A percentile compares a stretch with the other conserved stretches of the same genome.
These are phyloP conservation scores for Parauchenoglanis punctatus DNA, from an alignment of 2,797 vertebrate genomes.

Conservation along the genomic window DNA sequence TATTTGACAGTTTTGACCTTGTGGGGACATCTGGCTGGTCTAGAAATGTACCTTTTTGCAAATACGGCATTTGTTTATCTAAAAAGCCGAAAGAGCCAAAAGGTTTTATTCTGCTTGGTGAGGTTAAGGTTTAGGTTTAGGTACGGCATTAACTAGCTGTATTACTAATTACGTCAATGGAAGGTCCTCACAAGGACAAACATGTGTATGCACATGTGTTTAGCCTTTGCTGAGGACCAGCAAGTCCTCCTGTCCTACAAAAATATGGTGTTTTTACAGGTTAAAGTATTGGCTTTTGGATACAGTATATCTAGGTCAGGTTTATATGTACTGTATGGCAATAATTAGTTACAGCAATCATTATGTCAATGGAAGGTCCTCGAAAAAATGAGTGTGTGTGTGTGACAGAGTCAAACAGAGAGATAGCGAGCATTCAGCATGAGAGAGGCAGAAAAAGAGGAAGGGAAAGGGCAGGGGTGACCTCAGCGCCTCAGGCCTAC, in stretches of 20 bases:
- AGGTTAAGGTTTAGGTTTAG: too few species aligned
- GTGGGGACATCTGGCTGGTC: too few species aligned
- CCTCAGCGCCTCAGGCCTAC: conserved; percentile 57
- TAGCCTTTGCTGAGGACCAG: not conserved
- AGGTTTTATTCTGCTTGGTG: too few species aligned
- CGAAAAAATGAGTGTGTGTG: not conserved
- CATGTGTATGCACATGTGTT: not conserved
- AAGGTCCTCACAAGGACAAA: too few species aligned
- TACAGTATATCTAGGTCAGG: too few species aligned
- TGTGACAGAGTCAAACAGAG: not conserved
- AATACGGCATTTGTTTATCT: too few species aligned
- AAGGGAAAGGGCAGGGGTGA: conserved; percentile 41
- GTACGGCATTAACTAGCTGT: too few species aligned
- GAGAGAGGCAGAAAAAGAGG: conserved; percentile 5
- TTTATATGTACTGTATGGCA: not conserved
- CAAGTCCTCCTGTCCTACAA: not conserved
- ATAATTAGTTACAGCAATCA: not conserved
- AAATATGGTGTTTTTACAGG: not conserved
- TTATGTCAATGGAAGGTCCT: not conserved
- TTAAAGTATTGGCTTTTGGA: not conserved
- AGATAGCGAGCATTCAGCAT: not conserved
- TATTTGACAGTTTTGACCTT: too few species aligned
- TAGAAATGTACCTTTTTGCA: too few species aligned
- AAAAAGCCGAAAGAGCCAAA: too few species aligned
- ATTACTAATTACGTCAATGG: too few species aligned